Percentiles rank a stretch among this genome's conserved stretches.
phyloP scores from a whole-genome alignment of 2,797 vertebrate species.

The Synanceia verrucosa region DNA sequence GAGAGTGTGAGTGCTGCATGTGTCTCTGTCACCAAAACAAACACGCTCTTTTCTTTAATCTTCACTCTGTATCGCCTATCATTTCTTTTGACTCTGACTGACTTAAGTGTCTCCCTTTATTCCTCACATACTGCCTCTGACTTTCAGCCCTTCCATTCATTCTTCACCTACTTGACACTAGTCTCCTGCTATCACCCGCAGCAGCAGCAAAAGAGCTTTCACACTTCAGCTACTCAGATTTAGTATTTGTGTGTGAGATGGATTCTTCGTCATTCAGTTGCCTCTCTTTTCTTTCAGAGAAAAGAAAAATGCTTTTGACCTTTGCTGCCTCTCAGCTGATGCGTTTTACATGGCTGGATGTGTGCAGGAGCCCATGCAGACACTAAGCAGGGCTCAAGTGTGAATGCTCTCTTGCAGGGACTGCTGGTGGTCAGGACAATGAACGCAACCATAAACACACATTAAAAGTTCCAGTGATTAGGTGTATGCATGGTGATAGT shows the following conservation, averaged over 20 bases:
- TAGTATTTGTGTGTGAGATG: neutral
- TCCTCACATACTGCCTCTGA: neutral
- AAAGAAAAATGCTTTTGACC: slow-evolving; percentile 52
- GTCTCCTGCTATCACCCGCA: slow-evolving; percentile 47
- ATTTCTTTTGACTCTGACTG: neutral
- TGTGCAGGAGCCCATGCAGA: slow-evolving; percentile 35
- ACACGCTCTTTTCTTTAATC: neutral
- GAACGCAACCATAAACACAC: no score
- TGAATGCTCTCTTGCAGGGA: slow-evolving; percentile 34
- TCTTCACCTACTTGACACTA: slow-evolving; percentile 38
- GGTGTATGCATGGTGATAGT: neutral
- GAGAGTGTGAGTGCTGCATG: neutral
- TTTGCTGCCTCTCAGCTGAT: slow-evolving; percentile 52
- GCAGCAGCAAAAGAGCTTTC: slow-evolving; percentile 53
- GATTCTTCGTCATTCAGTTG: slow-evolving; percentile 50
- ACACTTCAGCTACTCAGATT: slow-evolving; percentile 55
- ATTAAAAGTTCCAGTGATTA: no score
- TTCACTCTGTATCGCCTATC: neutral
- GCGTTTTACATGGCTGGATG: slow-evolving; percentile 40
- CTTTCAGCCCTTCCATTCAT: slow-evolving; percentile 27
- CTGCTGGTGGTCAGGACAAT: slow-evolving; percentile 8
- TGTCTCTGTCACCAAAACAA: neutral
- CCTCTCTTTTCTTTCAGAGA: slow-evolving; percentile 50
- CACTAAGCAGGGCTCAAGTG: slow-evolving; percentile 49
- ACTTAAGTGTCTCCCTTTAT: neutral